Percentiles rank a stretch among this genome's conserved stretches.
phyloP scores from a whole-genome alignment of 2,113 vertebrate genomes.

The Silurus asotus region DNA sequence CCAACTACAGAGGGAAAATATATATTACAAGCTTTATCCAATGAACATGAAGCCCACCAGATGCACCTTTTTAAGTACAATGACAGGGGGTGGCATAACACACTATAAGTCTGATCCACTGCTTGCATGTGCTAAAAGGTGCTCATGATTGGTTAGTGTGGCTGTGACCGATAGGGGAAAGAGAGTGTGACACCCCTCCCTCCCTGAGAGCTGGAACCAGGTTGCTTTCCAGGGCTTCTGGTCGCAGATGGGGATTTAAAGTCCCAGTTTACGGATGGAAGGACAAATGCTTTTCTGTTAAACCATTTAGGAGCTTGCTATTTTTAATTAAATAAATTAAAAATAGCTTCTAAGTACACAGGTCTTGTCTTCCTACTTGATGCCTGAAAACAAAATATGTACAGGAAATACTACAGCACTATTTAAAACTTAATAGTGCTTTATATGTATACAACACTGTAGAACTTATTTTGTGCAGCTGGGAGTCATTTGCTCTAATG shows the following conservation, averaged over 20 bases:
- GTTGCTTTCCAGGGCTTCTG: background rate
- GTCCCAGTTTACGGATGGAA: background rate
- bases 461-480: conserved; percentile 78
- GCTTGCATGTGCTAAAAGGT: background rate
- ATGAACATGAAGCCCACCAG: background rate
- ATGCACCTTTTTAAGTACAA: background rate
- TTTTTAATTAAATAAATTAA: background rate
- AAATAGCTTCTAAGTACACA: background rate
- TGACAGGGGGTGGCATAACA: background rate
- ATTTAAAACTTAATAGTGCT: background rate
- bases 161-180: background rate
- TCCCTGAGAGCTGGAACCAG: background rate
- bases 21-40: background rate
- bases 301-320: background rate
- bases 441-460: conserved; percentile 47
- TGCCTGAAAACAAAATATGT: conserved; percentile 9
- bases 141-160: background rate
- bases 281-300: background rate
- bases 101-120: background rate
- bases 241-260: background rate
- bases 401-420: conserved; percentile 59
- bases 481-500: conserved; percentile 86
- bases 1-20: background rate
- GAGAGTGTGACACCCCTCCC: background rate
- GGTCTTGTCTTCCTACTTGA: background rate